Base-by-base conservation (phyloP, 2,113 vertebrate genomes). In the Camelus dromedarius region DNA sequence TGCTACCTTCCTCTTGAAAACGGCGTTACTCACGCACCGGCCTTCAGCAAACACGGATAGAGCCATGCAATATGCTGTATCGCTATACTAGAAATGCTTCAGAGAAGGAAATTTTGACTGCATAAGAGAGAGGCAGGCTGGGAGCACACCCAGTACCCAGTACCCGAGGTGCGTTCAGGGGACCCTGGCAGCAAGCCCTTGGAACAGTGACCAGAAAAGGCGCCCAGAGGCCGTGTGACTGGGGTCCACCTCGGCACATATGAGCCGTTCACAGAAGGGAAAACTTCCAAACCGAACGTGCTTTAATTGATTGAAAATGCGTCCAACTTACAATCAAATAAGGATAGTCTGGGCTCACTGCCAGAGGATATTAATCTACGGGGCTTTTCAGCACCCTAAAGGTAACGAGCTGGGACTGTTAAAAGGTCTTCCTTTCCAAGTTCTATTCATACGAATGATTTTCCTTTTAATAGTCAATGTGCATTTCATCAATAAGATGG, bases 11-110 rank as follows among this genome's bases (percentile, higher is more conserved):
- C 35, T 35, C 50, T 12, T 4, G 38, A 15, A 28, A 73, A 16
- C 0, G n/a, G 8, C 3, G 0, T 12, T 16, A 0, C 5, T n/a
- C n/a, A 0, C 26, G 35, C n/a, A 6, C 22, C 0, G 12, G 28
- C 8, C 0, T 3, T 22, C 6, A 6, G 11, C 15, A 12, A 16
- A 3, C 13, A 0, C 0, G 35, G 18, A 6, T 2, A 5, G 62
- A 35, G 46, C 35, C 52, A 8, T 7, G 16, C 9, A 2, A 11
- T 4, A 26, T 3, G 20, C 56, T 18, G 2, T 15, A 13, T 15
- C 1, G 5, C 4, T 2, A 0, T 5, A 2, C n/a, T 8, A 19
- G 75, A 38, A 67, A 16, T 0, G 3, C 0, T 15, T 24, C 69
- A 28, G 8, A 38, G 26, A 28, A 52, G 52, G 32, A 64, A 56